Conservation (phyloP, 1,140 invertebrate species). For the Mycetomoellerius zeteki region DNA sequence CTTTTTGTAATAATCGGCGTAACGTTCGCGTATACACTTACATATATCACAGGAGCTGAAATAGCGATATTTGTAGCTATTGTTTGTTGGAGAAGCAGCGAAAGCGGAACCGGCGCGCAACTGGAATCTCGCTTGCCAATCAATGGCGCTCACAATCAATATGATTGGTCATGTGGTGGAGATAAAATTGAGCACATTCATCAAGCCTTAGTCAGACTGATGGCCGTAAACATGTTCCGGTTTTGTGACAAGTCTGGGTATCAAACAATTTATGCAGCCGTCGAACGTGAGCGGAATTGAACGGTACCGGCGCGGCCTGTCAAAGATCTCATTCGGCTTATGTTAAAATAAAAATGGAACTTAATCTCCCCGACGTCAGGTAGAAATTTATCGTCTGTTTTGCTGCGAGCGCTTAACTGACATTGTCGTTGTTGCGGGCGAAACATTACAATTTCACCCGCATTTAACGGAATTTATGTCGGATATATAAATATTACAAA, state of each 20-base stretch:
- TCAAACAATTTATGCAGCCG: slow-evolving; percentile 59
- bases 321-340: slow-evolving; percentile 62
- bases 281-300: slow-evolving; percentile 47
- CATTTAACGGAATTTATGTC: slow-evolving; percentile 16
- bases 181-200: slow-evolving; percentile 65
- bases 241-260: slow-evolving; percentile 63
- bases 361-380: slow-evolving; percentile 42
- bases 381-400: slow-evolving; percentile 56
- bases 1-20: background rate
- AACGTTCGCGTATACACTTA: background rate
- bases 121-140: slow-evolving; percentile 59
- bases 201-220: slow-evolving; percentile 61
- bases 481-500: slow-evolving; percentile 22
- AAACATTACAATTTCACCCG: slow-evolving; percentile 19
- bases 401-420: slow-evolving; percentile 25
- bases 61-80: slow-evolving; percentile 54
- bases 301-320: slow-evolving; percentile 5
- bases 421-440: slow-evolving; percentile 35
- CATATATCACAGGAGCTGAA: background rate
- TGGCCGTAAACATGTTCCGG: slow-evolving; percentile 65
- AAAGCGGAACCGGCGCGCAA: slow-evolving; percentile 36
- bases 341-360: slow-evolving; percentile 55
- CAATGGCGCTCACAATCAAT: slow-evolving; percentile 62
- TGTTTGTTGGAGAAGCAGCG: slow-evolving; percentile 49
- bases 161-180: slow-evolving; percentile 62